Percentiles rank a stretch among this genome's conserved stretches.
Conservation (phyloP, 2,113 vertebrate species). For the Neofelis nebulosa region DNA sequence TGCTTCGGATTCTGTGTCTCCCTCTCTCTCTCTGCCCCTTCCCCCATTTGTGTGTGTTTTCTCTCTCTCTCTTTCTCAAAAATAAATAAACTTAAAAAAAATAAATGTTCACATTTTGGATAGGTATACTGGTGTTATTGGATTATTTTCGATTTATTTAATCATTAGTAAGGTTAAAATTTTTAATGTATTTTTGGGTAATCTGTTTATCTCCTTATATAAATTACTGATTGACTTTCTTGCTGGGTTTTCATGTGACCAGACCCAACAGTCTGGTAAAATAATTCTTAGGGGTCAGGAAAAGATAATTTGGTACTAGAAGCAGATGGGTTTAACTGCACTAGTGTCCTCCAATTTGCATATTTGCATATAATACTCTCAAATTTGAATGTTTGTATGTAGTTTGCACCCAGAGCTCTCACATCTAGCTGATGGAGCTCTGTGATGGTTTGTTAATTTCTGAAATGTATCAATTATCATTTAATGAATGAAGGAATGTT, state of each 20-base stretch:
- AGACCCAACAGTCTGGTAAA: not conserved
- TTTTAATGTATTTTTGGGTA: not conserved
- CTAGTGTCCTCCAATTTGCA: not conserved
- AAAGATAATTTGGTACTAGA: not conserved
- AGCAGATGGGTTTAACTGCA: not conserved
- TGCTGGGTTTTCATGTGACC: not conserved
- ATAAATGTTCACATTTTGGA: not conserved
- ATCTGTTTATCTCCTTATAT: not conserved
- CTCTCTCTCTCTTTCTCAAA: too few relatives aligned
- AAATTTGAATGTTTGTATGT: not conserved
- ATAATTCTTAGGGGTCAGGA: constrained; percentile 39
- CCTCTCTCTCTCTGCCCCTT: too few relatives aligned
- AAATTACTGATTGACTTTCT: not conserved
- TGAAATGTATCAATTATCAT: not conserved
- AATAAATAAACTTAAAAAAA: too few relatives aligned
- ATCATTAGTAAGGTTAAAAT: not conserved
- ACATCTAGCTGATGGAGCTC: not conserved
- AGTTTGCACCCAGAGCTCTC: not conserved
- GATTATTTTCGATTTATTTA: constrained; percentile 1
- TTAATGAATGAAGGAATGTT: not conserved
- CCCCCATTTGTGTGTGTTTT: too few relatives aligned
- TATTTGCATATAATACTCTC: not conserved
- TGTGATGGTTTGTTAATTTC: not conserved
- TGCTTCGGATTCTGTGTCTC: too few relatives aligned
- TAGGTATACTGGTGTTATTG: not conserved